phyloP scores from a whole-genome alignment of 2,113 vertebrate genomes.

The Paralichthys olivaceus region DNA sequence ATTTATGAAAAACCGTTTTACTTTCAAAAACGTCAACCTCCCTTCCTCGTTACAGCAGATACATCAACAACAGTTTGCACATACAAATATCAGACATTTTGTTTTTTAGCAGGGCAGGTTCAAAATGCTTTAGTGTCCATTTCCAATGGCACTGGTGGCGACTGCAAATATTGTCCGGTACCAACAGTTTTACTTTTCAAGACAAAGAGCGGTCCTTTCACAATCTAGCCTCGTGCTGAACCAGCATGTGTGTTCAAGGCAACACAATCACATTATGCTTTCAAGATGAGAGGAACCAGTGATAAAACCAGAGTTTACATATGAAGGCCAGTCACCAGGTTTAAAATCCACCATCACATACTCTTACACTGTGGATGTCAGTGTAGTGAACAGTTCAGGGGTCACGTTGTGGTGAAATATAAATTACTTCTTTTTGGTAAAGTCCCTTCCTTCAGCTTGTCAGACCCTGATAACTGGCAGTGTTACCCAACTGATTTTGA shows the following conservation, averaged over 20 bases:
- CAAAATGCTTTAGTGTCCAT: conserved; percentile 19
- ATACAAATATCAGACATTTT: conserved; percentile 46
- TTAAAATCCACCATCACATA: conserved; percentile 32
- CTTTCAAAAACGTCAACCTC: conserved; percentile 45
- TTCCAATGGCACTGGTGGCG: conserved; percentile 41
- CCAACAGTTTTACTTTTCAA: conserved; percentile 33
- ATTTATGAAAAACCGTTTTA: conserved; percentile 56
- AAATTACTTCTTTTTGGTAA: neutral
- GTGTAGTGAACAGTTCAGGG: neutral
- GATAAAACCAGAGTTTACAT: conserved; percentile 42
- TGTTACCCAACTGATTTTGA: neutral
- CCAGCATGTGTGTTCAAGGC: conserved; percentile 39
- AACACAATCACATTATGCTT: conserved; percentile 56
- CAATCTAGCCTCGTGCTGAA: conserved; percentile 19
- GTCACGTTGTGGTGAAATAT: neutral
- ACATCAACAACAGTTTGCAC: conserved; percentile 43
- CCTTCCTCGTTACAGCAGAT: conserved; percentile 64
- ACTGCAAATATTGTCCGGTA: conserved; percentile 19
- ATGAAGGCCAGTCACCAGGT: conserved; percentile 21
- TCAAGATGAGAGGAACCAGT: conserved; percentile 61
- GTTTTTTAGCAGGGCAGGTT: conserved; percentile 14
- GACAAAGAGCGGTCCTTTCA: conserved; percentile 20
- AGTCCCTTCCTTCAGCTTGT: neutral
- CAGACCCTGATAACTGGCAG: neutral
- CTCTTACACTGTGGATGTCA: neutral